These are phyloP conservation scores for Lysiphlebus fabarum DNA, from an alignment of 1,140 invertebrate genomes.

Conservation along the genomic window DNA sequence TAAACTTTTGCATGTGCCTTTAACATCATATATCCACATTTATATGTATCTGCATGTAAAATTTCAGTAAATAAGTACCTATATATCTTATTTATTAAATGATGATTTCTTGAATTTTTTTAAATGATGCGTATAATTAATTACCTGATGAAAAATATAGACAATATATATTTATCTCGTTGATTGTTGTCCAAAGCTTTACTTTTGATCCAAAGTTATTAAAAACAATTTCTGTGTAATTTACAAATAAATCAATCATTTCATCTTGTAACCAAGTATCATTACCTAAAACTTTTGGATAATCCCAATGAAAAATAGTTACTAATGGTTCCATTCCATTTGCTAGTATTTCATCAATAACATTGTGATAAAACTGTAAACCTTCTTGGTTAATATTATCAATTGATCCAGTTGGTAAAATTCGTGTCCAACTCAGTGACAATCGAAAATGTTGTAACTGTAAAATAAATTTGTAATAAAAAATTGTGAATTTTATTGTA, in stretches of 20 bases:
- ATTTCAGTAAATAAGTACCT: slow-evolving; percentile 39
- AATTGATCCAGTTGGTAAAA: slow-evolving; percentile 59
- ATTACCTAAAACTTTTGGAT: slow-evolving; percentile 55
- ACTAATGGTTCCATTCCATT: slow-evolving; percentile 55
- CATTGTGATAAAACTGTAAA: slow-evolving; percentile 59
- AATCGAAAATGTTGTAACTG: slow-evolving; percentile 57
- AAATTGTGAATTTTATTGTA: not conserved
- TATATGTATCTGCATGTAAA: slow-evolving; percentile 52
- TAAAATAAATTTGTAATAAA: slow-evolving; percentile 16
- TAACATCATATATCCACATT: slow-evolving; percentile 56
- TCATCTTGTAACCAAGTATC: slow-evolving; percentile 62
- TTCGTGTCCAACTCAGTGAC: slow-evolving; percentile 62
- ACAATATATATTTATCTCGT: slow-evolving; percentile 53
- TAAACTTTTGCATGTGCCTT: slow-evolving; percentile 59
- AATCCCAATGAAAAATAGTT: slow-evolving; percentile 59
- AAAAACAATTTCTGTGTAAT: slow-evolving; percentile 56
- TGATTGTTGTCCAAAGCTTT: slow-evolving; percentile 53
- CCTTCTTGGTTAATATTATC: slow-evolving; percentile 56
- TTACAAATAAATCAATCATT: slow-evolving; percentile 57
- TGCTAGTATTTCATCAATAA: slow-evolving; percentile 58
- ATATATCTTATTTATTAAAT: slow-evolving; percentile 36
- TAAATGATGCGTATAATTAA: slow-evolving; percentile 48
- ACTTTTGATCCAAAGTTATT: slow-evolving; percentile 50
- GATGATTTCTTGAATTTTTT: slow-evolving; percentile 54
- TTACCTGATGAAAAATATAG: too few relatives aligned